A percentile compares a stretch with the other conserved stretches of the same genome.
Conservation (phyloP, 2,797 vertebrate species). For the Chelon auratus region DNA sequence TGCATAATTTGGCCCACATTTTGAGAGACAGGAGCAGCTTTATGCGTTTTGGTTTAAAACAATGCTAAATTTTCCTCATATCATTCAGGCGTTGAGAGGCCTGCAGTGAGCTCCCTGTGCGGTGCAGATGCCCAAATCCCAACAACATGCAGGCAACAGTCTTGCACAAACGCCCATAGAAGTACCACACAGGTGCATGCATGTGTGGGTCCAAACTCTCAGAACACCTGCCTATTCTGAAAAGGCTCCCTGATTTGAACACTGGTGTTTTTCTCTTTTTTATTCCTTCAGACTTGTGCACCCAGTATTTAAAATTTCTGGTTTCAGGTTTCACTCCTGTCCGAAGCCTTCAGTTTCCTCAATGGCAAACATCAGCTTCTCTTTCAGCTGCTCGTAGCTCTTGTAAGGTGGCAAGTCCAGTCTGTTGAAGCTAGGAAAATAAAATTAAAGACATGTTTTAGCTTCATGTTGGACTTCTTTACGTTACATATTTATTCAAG, state of each 20-base stretch:
- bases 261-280: slow-evolving; percentile 21
- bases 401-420: slow-evolving; percentile 96
- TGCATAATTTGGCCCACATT: slow-evolving; percentile 61
- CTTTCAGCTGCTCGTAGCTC: slow-evolving; percentile 96
- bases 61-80: slow-evolving; percentile 18
- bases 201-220: slow-evolving; percentile 42
- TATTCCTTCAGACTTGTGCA: slow-evolving; percentile 33
- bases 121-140: slow-evolving; percentile 18
- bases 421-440: slow-evolving; percentile 87
- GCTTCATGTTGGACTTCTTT: neutral
- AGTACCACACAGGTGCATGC: slow-evolving; percentile 18
- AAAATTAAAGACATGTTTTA: neutral
- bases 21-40: slow-evolving; percentile 58
- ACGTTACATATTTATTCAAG: too few relatives aligned
- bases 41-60: slow-evolving; percentile 61
- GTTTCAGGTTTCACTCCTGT: slow-evolving; percentile 89
- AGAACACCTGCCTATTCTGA: slow-evolving; percentile 30
- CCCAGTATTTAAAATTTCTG: neutral
- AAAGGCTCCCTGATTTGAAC: slow-evolving; percentile 73
- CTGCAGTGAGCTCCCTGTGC: slow-evolving; percentile 20
- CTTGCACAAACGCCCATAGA: slow-evolving; percentile 27
- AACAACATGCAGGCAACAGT: slow-evolving; percentile 42
- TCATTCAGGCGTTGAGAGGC: slow-evolving; percentile 16
- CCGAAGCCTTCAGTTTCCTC: slow-evolving; percentile 98
- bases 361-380: slow-evolving; percentile 95